Percentiles rank a stretch among this genome's conserved stretches.
phyloP scores from a whole-genome alignment of 1,140 invertebrate species.

The Neuroterus valhalla region DNA sequence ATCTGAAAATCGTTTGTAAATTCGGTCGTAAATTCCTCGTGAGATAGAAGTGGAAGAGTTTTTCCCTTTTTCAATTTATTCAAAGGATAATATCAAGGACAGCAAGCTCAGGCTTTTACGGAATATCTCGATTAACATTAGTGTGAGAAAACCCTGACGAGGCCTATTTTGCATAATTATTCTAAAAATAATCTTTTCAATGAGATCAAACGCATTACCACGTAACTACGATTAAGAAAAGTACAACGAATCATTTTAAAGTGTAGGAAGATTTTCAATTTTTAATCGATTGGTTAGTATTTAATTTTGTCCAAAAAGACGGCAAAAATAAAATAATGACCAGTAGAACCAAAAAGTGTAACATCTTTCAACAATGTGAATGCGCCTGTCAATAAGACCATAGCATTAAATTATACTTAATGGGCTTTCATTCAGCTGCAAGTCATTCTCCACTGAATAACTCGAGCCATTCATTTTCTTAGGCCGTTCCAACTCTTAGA shows the following conservation, averaged over 20 bases:
- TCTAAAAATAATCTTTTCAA: constrained; percentile 1
- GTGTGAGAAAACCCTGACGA: constrained; percentile 24
- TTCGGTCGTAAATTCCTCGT: neutral
- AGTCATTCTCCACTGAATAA: neutral
- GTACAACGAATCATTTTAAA: constrained; percentile 4
- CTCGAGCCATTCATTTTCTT: constrained; percentile 4
- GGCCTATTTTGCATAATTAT: neutral
- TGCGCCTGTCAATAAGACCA: too few species aligned
- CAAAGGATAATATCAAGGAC: neutral
- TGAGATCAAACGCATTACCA: constrained; percentile 25
- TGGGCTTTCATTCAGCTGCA: too few species aligned
- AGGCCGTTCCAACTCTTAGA: constrained; percentile 21
- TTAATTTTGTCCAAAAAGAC: too few species aligned
- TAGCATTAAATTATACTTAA: too few species aligned
- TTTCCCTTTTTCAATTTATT: neutral
- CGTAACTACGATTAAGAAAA: neutral
- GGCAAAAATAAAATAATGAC: too few species aligned
- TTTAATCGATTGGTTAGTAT: too few species aligned
- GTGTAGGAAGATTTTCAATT: neutral
- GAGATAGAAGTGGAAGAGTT: constrained; percentile 10
- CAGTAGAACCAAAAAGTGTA: too few species aligned
- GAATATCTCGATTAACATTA: constrained; percentile 9
- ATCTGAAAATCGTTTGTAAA: neutral
- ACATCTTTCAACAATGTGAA: too few species aligned
- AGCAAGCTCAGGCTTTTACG: neutral